Evolutionary conservation across 2,113 vertebrate genomes (phyloP), one percentile per base, ranked within the genome.

Genomic region (Neopipo cinnamomea): DNA sequence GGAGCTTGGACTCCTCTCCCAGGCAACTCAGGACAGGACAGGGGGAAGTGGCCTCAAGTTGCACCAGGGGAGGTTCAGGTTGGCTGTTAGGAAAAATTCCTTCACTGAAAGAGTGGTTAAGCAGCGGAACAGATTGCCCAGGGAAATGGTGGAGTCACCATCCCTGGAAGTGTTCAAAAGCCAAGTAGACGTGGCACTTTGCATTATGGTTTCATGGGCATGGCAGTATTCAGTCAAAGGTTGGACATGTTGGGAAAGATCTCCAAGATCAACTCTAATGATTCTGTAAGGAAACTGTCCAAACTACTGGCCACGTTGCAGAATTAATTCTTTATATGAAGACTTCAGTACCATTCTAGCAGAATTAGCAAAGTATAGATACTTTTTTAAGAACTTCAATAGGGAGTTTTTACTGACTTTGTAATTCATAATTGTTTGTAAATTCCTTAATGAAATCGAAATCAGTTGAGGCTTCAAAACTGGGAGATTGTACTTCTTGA

Each of bases 181-280:
- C 12, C 53, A 61, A 35, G 20, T 47, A n/a, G 30, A 39, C 0
- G 0, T 31, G 24, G 11, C n/a, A 14, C 53, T 47, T 31, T 0
- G 0, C 28, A 31, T 25, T 35, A 12, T n/a, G 24, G 6, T 47
- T 46, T 47, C 25, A 14, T 46, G n/a, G 39, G 5, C 10, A 7
- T 52, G 28, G 13, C 46, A 8, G 8, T 50, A 11, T 59, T 67
- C 37, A n/a, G 20, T 65, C 41, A 31, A 22, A 63, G 27, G 27
- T 41, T 44, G 20, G 30, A n/a, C 23, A 27, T 47, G 24, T 6
- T 89, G 22, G 18, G 39, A 27, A 62, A 41, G 37, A 41, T 27
- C 37, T 41, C 37, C 37, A 41, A 28, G 18, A 25, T 39, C 22
- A 33, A 9, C 10, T 5, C 14, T 55, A 25, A 18, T 1, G 3